Conservation (phyloP, 37 sponge, comb jelly and placozoan genomes). For the Diacarnus erythraeanus region DNA sequence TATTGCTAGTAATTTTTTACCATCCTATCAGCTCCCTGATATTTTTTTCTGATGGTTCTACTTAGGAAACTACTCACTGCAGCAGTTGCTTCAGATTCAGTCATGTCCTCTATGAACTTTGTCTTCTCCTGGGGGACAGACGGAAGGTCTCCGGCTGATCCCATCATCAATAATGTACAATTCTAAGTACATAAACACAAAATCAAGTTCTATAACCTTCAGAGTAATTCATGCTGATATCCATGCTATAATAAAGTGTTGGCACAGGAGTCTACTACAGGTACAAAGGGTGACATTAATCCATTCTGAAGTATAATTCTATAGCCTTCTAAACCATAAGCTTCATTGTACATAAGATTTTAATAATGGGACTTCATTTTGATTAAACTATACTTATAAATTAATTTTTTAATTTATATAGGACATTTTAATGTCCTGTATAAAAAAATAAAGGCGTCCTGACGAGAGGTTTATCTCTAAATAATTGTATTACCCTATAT, state of each 20-base stretch:
- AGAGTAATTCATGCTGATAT: neutral
- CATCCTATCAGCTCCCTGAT: neutral
- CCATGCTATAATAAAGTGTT: neutral
- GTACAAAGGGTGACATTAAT: too few relatives aligned
- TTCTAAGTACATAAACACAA: conserved; percentile 41
- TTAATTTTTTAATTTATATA: too few relatives aligned
- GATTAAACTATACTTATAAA: too few relatives aligned
- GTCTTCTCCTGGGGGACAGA: conserved; percentile 69
- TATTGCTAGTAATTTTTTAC: neutral
- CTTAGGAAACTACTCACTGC: conserved; percentile 53
- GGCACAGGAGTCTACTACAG: too few relatives aligned
- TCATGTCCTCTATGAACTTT: conserved; percentile 91
- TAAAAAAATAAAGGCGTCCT: too few relatives aligned
- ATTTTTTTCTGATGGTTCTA: neutral
- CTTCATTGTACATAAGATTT: too few relatives aligned
- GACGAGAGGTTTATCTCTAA: too few relatives aligned
- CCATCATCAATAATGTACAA: conserved; percentile 88
- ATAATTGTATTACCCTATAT: neutral
- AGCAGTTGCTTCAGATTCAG: conserved; percentile 81
- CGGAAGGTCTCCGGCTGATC: conserved; percentile 81
- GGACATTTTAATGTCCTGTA: too few relatives aligned
- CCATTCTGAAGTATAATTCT: too few relatives aligned
- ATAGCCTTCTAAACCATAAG: too few relatives aligned
- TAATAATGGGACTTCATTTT: too few relatives aligned
- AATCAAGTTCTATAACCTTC: neutral